Conservation (phyloP, 2,113 vertebrate genomes). For the Lates calcarifer region DNA sequence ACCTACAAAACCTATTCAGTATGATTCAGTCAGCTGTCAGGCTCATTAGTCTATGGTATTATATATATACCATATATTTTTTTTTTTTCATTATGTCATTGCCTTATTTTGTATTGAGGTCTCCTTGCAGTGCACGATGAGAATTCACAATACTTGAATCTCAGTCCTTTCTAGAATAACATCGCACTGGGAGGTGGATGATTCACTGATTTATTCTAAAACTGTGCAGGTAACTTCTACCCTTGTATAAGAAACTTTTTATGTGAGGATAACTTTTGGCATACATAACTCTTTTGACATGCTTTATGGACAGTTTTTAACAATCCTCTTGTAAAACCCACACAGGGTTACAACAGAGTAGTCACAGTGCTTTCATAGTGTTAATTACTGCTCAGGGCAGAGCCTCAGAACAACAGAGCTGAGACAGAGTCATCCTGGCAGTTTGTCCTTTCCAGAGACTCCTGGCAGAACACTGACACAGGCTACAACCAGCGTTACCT, state of each 20-base stretch:
- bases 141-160: neutral
- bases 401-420: neutral
- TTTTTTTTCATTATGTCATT: neutral
- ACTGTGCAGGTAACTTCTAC: neutral
- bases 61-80: neutral
- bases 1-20: neutral
- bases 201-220: neutral
- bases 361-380: neutral
- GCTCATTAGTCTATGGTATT: neutral
- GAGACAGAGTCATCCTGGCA: neutral
- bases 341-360: neutral
- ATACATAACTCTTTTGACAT: no score
- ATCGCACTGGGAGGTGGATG: neutral
- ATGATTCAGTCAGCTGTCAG: neutral
- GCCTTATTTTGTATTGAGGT: neutral
- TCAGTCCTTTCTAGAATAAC: neutral
- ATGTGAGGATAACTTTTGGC: neutral
- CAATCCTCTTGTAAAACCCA: neutral
- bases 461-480: conserved; percentile 2
- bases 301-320: no score
- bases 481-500: conserved; percentile 23
- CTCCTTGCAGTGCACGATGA: neutral
- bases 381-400: neutral
- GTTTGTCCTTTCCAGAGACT: neutral
- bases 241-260: neutral